These are phyloP conservation scores for Okapia johnstoni DNA, from an alignment of 2,113 vertebrate genomes.

Conservation along the genomic window DNA sequence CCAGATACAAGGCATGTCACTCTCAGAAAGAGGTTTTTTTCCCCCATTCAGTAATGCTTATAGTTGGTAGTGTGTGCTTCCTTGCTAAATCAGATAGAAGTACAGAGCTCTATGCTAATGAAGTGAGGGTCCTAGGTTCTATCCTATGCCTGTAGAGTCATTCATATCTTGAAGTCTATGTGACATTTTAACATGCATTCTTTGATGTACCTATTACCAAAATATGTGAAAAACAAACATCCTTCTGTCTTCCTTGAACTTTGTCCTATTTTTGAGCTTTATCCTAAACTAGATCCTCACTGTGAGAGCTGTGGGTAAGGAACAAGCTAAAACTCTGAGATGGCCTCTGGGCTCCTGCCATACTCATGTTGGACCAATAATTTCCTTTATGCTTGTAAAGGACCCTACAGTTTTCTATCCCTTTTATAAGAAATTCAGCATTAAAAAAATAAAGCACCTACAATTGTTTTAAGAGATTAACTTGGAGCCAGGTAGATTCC, in stretches of 20 bases:
- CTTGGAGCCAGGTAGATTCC: background rate
- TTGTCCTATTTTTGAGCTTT: background rate
- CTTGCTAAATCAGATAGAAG: background rate
- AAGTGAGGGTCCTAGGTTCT: background rate
- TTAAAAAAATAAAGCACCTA: background rate
- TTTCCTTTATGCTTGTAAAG: background rate
- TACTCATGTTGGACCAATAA: background rate
- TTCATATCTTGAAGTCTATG: background rate
- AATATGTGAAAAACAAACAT: background rate
- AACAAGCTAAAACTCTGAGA: background rate
- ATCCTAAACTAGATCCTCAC: background rate
- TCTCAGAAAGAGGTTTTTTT: background rate
- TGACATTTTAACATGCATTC: background rate
- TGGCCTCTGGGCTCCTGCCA: background rate
- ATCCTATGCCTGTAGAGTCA: background rate
- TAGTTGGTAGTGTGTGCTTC: background rate
- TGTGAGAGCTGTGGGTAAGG: background rate
- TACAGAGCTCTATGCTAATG: background rate
- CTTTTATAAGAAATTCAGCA: background rate
- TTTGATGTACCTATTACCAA: conserved; percentile 12
- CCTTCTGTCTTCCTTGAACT: background rate
- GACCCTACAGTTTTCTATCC: background rate
- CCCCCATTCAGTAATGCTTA: background rate
- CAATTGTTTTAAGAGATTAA: background rate
- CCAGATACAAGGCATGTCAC: background rate